Evolutionary conservation across 2,113 vertebrate species (phyloP).

Genomic region (Gasterosteus aculeatus): DNA sequence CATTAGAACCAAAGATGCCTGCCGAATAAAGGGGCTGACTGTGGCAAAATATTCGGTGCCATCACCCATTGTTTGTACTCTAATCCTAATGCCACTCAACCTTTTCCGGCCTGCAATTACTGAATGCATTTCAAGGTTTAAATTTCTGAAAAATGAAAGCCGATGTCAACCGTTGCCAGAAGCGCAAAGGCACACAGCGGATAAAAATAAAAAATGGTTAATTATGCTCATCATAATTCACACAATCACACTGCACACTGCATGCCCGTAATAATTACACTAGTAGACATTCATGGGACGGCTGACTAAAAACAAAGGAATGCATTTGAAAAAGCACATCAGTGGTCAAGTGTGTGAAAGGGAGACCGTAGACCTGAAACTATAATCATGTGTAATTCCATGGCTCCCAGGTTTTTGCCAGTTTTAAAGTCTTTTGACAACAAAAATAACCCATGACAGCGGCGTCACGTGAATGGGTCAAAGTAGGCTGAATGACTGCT

Average conservation of each 20-base stretch:
- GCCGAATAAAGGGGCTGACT: background rate
- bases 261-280: conserved; percentile 49
- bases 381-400: conserved; percentile 26
- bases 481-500: background rate
- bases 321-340: background rate
- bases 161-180: conserved; percentile 49
- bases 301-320: background rate
- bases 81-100: conserved; percentile 29
- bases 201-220: conserved; percentile 62
- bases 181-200: conserved; percentile 45
- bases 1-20: background rate
- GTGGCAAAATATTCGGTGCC: background rate
- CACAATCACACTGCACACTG: conserved; percentile 49
- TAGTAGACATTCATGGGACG: conserved; percentile 27
- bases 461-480: conserved; percentile 3
- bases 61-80: conserved; percentile 30
- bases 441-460: conserved; percentile 13
- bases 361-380: background rate
- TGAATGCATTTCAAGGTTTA: conserved; percentile 48
- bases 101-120: conserved; percentile 56
- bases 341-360: background rate
- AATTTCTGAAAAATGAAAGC: conserved; percentile 45
- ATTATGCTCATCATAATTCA: conserved; percentile 64
- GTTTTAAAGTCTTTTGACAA: conserved; percentile 2
- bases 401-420: background rate